These are phyloP conservation scores for Zhuqinia jingwanae DNA, from an alignment of 2,888 invertebrate genomes.

Conservation along the genomic window DNA sequence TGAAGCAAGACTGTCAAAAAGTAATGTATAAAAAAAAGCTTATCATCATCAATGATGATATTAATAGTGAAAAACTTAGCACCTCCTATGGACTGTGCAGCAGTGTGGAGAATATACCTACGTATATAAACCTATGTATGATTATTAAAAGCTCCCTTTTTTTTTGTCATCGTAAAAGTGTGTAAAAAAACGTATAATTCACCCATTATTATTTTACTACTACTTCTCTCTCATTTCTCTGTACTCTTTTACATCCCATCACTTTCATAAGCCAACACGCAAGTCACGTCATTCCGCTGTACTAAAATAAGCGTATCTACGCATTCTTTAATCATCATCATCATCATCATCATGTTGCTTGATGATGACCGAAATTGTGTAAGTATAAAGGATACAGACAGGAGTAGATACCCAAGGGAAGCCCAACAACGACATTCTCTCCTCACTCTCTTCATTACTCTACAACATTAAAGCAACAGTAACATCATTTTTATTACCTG, in stretches of 20 bases:
- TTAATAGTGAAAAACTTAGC: not conserved
- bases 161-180: not conserved
- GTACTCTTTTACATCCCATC: not conserved
- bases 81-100: not conserved
- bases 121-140: too few species aligned
- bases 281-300: slow-evolving; percentile 44
- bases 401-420: too few species aligned
- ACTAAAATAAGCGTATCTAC: slow-evolving; percentile 45
- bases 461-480: not conserved
- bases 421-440: not conserved
- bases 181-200: slow-evolving; percentile 11
- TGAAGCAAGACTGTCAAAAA: not conserved
- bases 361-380: too few species aligned
- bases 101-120: not conserved
- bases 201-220: slow-evolving; percentile 18
- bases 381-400: too few species aligned
- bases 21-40: too few species aligned
- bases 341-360: not conserved
- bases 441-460: not conserved
- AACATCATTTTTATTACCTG: slow-evolving; percentile 59
- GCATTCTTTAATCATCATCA: not conserved
- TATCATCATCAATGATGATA: too few species aligned
- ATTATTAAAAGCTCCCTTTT: too few species aligned
- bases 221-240: too few species aligned
- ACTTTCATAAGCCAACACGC: slow-evolving; percentile 2